phyloP scores from a whole-genome alignment of 23 tunicate genomes.

The Trididemnum nubilum region DNA sequence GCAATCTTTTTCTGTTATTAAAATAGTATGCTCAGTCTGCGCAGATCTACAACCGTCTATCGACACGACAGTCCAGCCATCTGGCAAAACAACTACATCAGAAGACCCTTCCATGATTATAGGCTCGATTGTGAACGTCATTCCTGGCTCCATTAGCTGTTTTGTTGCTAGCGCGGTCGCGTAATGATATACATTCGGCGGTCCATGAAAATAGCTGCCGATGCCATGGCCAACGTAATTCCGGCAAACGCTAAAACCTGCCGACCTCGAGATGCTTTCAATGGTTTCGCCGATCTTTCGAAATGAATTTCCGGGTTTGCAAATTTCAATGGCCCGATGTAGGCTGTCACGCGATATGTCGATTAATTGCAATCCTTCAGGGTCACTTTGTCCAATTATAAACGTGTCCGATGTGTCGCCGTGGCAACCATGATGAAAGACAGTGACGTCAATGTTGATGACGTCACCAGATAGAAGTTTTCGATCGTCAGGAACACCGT shows the following conservation, averaged over 20 bases:
- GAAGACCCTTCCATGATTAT: conserved; percentile 72
- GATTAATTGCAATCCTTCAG: conserved; percentile 33
- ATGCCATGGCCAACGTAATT: conserved; percentile 86
- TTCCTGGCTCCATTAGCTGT: conserved; percentile 58
- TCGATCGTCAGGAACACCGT: conserved; percentile 82
- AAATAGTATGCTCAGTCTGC: conserved; percentile 82
- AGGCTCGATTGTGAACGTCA: conserved; percentile 88
- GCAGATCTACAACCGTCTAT: conserved; percentile 64
- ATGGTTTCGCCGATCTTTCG: conserved; percentile 43
- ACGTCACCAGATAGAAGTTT: conserved; percentile 60
- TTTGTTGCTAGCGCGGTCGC: neutral
- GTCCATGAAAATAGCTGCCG: conserved; percentile 69
- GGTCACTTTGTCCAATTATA: conserved; percentile 65
- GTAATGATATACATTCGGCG: conserved; percentile 67
- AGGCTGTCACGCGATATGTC: conserved; percentile 40
- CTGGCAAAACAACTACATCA: conserved; percentile 24
- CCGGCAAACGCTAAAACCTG: conserved; percentile 61
- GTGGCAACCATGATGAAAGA: conserved; percentile 68
- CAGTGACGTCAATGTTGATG: conserved; percentile 82
- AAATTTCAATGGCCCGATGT: conserved; percentile 42
- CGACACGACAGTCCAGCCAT: conserved; percentile 88
- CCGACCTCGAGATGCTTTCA: conserved; percentile 30
- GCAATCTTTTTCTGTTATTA: conserved; percentile 58
- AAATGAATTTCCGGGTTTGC: conserved; percentile 60
- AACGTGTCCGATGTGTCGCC: conserved; percentile 96